Evolutionary conservation across 2,888 invertebrate genomes (phyloP).

Genomic region (Nudaria mundana): DNA sequence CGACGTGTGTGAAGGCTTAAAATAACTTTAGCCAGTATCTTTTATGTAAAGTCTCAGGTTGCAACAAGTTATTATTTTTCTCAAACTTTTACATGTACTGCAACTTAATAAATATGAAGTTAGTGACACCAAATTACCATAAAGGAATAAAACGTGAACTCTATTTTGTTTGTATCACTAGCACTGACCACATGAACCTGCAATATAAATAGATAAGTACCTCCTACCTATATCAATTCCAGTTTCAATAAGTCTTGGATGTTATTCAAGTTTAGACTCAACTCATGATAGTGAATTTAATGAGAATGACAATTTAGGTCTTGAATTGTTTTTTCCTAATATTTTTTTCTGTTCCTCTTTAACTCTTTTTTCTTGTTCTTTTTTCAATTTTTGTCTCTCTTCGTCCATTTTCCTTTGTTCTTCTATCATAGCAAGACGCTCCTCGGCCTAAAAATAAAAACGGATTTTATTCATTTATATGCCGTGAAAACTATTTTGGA

Average conservation of each 20-base stretch:
- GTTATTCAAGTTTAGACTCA: no score
- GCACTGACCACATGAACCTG: no score
- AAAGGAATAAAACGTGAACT: constrained; percentile 9
- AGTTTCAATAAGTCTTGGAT: no score
- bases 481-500: no score
- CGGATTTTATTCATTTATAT: neutral
- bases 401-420: constrained; percentile 98
- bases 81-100: neutral
- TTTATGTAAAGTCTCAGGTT: neutral
- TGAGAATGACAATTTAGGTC: constrained; percentile 96
- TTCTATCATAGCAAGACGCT: constrained; percentile 97
- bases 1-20: no score
- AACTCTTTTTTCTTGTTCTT: constrained; percentile 94
- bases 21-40: no score
- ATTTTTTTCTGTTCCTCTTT: constrained; percentile 99
- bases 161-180: no score
- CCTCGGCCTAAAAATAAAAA: constrained; percentile 89
- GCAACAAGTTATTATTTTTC: neutral
- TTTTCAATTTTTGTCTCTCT: constrained; percentile 94
- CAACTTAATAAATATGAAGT: neutral
- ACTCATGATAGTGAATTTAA: constrained; percentile 89
- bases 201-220: constrained; percentile 18
- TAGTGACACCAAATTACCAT: constrained; percentile 1
- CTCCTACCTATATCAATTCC: no score
- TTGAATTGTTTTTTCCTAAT: constrained; percentile 97